These are phyloP conservation scores for Autographa gamma DNA, from an alignment of 2,888 invertebrate genomes.

Conservation along the genomic window DNA sequence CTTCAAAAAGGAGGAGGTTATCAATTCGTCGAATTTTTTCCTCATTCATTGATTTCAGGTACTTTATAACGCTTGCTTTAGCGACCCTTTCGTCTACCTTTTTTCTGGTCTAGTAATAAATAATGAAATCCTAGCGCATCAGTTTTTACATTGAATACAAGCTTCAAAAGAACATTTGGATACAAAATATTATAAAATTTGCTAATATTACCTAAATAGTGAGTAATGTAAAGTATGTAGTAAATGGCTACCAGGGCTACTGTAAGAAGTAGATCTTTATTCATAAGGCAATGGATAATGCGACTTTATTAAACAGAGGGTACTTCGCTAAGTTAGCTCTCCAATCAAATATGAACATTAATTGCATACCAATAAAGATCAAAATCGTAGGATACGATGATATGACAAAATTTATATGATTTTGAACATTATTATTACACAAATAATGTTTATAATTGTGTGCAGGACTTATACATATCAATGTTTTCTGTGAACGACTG, in stretches of 20 bases:
- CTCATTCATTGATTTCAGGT: too few relatives aligned
- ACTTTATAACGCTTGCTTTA: neutral
- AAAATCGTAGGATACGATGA: neutral
- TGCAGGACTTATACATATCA: too few relatives aligned
- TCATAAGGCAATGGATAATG: too few relatives aligned
- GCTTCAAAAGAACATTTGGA: constrained; percentile 31
- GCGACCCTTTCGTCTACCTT: neutral
- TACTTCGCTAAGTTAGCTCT: too few relatives aligned
- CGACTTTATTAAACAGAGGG: too few relatives aligned
- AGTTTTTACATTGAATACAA: constrained; percentile 26
- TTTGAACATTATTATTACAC: neutral
- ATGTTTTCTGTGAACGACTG: too few relatives aligned
- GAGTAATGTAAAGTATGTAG: neutral
- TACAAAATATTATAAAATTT: constrained; percentile 44
- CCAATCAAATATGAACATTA: neutral
- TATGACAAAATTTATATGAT: neutral
- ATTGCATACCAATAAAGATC: neutral
- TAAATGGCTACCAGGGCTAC: neutral
- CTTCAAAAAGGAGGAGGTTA: too few relatives aligned
- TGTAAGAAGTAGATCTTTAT: too few relatives aligned
- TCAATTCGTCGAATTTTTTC: too few relatives aligned
- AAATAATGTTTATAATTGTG: neutral
- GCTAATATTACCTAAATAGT: constrained; percentile 31
- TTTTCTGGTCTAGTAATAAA: constrained; percentile 43
- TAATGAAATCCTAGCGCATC: constrained; percentile 36